phyloP scores from a whole-genome alignment of 1,140 invertebrate species.

The Eueides isabella region DNA sequence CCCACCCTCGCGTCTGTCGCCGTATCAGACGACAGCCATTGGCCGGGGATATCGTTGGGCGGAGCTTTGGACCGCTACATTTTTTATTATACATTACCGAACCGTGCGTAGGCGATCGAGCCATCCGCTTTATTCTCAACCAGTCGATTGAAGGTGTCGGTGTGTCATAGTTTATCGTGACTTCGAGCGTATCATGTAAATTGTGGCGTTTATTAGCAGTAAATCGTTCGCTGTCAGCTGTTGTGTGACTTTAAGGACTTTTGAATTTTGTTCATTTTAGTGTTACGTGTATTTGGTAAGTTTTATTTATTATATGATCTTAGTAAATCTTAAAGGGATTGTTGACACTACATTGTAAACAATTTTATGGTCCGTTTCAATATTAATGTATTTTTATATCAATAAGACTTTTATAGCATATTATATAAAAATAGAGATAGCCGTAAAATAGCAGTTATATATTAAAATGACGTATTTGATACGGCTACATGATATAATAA shows the following conservation, averaged over 20 bases:
- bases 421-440: neutral
- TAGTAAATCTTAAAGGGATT: constrained; percentile 28
- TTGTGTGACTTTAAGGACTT: constrained; percentile 65
- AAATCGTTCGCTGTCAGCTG: constrained; percentile 60
- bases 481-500: no score
- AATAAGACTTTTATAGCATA: neutral
- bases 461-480: neutral
- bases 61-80: constrained; percentile 66
- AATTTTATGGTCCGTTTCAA: neutral
- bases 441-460: neutral
- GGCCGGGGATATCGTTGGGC: constrained; percentile 65
- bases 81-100: constrained; percentile 73
- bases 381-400: constrained; percentile 2
- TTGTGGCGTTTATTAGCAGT: constrained; percentile 65
- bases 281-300: constrained; percentile 52
- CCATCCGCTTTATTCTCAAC: constrained; percentile 70
- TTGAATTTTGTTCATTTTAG: constrained; percentile 45
- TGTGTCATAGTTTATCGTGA: constrained; percentile 77
- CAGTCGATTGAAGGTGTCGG: constrained; percentile 77
- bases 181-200: constrained; percentile 68
- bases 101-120: constrained; percentile 68
- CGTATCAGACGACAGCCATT: constrained; percentile 61
- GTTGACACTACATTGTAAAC: constrained; percentile 14
- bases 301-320: constrained; percentile 44
- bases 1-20: constrained; percentile 68